Percentiles rank a stretch among this genome's conserved stretches.
phyloP scores from a whole-genome alignment of 2,113 vertebrate genomes.

The Artemisiospiza belli region DNA sequence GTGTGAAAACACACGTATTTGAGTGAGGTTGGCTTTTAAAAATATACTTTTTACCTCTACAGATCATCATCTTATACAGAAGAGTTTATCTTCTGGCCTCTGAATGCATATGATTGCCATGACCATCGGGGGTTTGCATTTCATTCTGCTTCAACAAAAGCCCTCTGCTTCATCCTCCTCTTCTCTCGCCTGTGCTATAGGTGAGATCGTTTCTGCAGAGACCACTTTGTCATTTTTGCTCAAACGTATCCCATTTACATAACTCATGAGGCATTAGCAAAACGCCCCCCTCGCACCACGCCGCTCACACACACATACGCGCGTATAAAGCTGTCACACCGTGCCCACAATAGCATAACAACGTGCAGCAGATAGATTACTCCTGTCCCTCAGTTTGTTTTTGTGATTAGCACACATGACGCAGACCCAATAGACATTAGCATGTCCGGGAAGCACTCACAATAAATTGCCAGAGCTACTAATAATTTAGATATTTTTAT shows the following conservation, averaged over 20 bases:
- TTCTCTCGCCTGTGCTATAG: neutral
- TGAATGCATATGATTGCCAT: neutral
- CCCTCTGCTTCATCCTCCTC: neutral
- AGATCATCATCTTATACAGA: neutral
- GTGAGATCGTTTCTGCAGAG: slow-evolving; percentile 15
- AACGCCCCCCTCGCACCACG: neutral
- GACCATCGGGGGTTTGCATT: neutral
- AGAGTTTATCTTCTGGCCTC: neutral
- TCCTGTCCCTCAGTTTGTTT: slow-evolving; percentile 45
- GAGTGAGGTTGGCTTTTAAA: neutral
- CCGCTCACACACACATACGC: neutral
- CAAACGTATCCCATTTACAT: neutral
- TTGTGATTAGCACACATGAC: slow-evolving; percentile 43
- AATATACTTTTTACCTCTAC: neutral
- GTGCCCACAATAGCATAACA: neutral
- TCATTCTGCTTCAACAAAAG: slow-evolving; percentile 38
- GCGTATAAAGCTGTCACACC: neutral
- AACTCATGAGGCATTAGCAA: slow-evolving; percentile 21
- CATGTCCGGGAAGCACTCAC: slow-evolving; percentile 69
- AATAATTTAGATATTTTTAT: slow-evolving; percentile 83
- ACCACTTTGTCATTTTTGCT: slow-evolving; percentile 15
- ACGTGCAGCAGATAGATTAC: neutral
- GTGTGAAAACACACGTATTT: neutral
- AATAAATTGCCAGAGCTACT: slow-evolving; percentile 75
- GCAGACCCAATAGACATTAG: slow-evolving; percentile 68